phyloP scores from a whole-genome alignment of 2,797 vertebrate species.

The Glyptemys insculpta region DNA sequence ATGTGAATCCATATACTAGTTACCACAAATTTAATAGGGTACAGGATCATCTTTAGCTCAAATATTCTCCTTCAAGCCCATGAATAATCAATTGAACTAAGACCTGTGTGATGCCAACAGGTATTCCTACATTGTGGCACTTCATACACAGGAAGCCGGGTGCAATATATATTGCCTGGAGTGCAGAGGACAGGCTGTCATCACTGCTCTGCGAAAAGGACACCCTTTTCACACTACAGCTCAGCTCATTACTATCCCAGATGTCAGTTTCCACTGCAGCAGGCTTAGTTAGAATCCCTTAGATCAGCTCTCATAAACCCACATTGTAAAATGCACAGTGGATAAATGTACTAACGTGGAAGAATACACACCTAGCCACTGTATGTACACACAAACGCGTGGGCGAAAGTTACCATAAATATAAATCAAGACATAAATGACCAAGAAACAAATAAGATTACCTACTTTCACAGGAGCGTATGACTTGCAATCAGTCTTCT shows the following conservation, averaged over 20 bases:
- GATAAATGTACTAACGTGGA: neutral
- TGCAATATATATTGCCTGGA: constrained; percentile 46
- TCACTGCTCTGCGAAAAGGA: constrained; percentile 45
- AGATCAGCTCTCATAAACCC: constrained; percentile 25
- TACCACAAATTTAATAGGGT: neutral
- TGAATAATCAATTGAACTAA: neutral
- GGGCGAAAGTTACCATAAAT: constrained; percentile 65
- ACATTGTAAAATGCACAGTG: constrained; percentile 64
- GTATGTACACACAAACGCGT: constrained; percentile 51
- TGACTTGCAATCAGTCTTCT: constrained; percentile 77
- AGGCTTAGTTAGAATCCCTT: constrained; percentile 52
- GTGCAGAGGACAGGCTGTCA: constrained; percentile 53
- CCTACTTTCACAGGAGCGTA: constrained; percentile 78
- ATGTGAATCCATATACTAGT: neutral
- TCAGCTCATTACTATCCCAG: constrained; percentile 62
- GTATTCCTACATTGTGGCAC: constrained; percentile 31
- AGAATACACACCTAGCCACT: constrained; percentile 26
- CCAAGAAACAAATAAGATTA: constrained; percentile 63
- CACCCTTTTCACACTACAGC: constrained; percentile 23
- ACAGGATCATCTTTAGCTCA: constrained; percentile 1
- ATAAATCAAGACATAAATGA: constrained; percentile 66
- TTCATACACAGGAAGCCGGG: constrained; percentile 40
- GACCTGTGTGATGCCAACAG: constrained; percentile 3
- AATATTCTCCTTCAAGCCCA: constrained; percentile 10
- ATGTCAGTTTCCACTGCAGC: constrained; percentile 57